Conservation (phyloP, 2,888 invertebrate genomes). For the Meliscaeva auricollis region DNA sequence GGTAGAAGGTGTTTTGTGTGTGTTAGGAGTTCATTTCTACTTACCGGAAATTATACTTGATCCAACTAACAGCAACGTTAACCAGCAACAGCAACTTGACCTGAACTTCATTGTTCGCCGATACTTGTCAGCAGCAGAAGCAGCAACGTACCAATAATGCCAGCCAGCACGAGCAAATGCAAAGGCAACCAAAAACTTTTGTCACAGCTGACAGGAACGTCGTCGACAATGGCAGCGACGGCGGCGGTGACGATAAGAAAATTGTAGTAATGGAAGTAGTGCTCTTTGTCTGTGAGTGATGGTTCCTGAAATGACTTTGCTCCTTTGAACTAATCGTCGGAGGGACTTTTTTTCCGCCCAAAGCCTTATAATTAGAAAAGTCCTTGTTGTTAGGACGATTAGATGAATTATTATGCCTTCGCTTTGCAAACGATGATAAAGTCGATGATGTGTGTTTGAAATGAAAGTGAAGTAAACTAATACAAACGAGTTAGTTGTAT, state of each 20-base stretch:
- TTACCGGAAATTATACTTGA: conserved; percentile 80
- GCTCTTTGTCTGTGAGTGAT: conserved; percentile 62
- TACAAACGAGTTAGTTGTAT: conserved; percentile 29
- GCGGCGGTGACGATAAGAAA: not conserved
- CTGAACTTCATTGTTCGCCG: conserved; percentile 78
- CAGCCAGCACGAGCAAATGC: conserved; percentile 36
- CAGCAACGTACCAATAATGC: no score
- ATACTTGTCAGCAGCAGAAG: conserved; percentile 73
- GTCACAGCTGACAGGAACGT: conserved; percentile 53
- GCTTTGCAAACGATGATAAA: conserved; percentile 28
- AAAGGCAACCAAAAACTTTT: conserved; percentile 51
- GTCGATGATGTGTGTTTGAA: conserved; percentile 53
- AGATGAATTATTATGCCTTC: conserved; percentile 21
- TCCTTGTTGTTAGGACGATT: conserved; percentile 15
- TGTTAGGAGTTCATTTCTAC: conserved; percentile 71
- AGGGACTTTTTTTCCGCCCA: conserved; percentile 29
- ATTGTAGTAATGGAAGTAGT: not conserved
- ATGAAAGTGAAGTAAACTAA: conserved; percentile 52
- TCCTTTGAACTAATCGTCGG: conserved; percentile 39
- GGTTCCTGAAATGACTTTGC: conserved; percentile 55
- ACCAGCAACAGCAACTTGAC: conserved; percentile 79
- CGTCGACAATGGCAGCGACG: not conserved
- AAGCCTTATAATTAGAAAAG: conserved; percentile 54
- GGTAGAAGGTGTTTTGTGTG: no score
- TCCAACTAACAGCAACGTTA: conserved; percentile 80